Conservation (phyloP, 1,140 invertebrate species). For the Himalopsyche phryganea region DNA sequence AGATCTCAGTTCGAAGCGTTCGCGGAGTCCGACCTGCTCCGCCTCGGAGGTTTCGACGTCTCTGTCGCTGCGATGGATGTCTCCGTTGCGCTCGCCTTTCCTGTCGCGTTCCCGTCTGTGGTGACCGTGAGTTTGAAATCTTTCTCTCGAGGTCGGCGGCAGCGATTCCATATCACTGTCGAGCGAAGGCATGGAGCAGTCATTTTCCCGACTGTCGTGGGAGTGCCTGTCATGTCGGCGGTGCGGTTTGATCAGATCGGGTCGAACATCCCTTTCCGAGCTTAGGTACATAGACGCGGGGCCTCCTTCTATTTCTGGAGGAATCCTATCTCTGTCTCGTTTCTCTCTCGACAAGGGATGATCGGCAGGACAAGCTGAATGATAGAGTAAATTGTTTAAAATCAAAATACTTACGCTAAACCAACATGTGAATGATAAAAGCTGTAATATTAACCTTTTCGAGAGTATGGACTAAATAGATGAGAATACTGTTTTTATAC, state of each 20-base stretch:
- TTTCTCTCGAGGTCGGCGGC: slow-evolving; percentile 9
- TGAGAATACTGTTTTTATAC: too few species aligned
- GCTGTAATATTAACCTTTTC: too few species aligned
- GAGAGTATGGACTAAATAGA: too few species aligned
- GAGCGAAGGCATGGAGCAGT: background rate
- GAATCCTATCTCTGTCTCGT: slow-evolving; percentile 26
- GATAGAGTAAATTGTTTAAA: background rate
- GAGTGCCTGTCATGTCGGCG: slow-evolving; percentile 15
- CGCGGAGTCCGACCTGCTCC: background rate
- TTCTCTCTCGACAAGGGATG: slow-evolving; percentile 23
- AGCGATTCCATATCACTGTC: slow-evolving; percentile 14
- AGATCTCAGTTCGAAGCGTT: slow-evolving; percentile 3
- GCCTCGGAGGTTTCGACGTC: background rate
- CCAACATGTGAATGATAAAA: too few species aligned
- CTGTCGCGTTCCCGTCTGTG: slow-evolving; percentile 18
- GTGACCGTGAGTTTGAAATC: slow-evolving; percentile 14
- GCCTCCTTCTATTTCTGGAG: slow-evolving; percentile 9
- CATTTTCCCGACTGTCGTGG: slow-evolving; percentile 7
- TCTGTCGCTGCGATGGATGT: slow-evolving; percentile 5
- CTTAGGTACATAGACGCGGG: too few species aligned
- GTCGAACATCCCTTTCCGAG: slow-evolving; percentile 14
- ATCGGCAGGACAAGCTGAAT: slow-evolving; percentile 17
- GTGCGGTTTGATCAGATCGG: slow-evolving; percentile 18
- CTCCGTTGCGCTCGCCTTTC: slow-evolving; percentile 22
- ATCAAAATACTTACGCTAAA: too few species aligned